Evolutionary conservation across 2,888 invertebrate genomes (phyloP), one percentile per base, ranked within the genome.

Genomic region (Syrista parreyssii): DNA sequence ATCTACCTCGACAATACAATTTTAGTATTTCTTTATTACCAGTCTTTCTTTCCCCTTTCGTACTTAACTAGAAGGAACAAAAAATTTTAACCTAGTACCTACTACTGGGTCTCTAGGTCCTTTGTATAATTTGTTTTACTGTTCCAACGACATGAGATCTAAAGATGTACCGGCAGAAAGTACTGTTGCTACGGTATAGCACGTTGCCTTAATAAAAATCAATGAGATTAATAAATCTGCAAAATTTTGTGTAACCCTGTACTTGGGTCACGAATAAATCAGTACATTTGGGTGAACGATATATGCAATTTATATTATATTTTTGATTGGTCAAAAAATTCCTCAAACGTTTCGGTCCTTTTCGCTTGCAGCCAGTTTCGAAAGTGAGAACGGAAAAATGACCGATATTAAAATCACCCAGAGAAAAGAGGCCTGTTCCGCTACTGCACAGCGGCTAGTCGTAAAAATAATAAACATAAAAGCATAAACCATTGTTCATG

Each of bases 391-490:
- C 71, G 12, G 71, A 71, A 32, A 71, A 71, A 71, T 71, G 31
- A 32, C 71, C 71, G 71, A 71, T 71, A 71, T 71, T 71, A 32
- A 32, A 71, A 71, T 32, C 31, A 71, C 31, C 23, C 55, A 55
- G 55, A 55, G 74, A 35, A 35, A 74, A 74, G 71, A 71, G 33
- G 71, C 33, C 71, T 6, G 31, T 79, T 78, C 80, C 80, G 86
- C 86, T 88, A 87, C 86, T 87, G 85, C 83, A 80, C 78, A 55
- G 55, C 55, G 55, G 23, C 55, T 23, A 86, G 84, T 85, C 82
- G 84, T 88, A 87, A 87, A 86, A 88, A 88, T 86, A 88, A 89
- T 89, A 89, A 87, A 88, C 86, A 86, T 86, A 86, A 88, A 87
- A 85, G 81, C 86, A 86, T 87, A 88, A 89, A 88, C 84, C 82